Conservation (phyloP, 2,888 invertebrate genomes). For the Dasypogon diadema region DNA sequence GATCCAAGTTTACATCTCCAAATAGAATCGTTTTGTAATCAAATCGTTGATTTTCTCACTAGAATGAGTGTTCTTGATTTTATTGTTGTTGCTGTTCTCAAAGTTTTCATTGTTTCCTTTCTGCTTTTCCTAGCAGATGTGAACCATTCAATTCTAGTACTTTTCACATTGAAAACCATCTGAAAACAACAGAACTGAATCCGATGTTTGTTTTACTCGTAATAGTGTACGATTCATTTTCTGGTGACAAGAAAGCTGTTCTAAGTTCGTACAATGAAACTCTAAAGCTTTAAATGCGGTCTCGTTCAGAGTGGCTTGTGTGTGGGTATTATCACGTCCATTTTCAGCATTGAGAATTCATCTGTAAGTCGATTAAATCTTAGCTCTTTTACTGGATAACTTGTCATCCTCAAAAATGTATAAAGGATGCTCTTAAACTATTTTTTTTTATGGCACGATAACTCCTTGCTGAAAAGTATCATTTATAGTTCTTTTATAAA, state of each 20-base stretch:
- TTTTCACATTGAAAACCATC: background rate
- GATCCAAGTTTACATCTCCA: slow-evolving; percentile 18
- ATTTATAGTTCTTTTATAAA: background rate
- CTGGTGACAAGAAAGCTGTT: background rate
- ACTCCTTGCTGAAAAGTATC: background rate
- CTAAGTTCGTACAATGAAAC: background rate
- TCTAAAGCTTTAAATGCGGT: background rate
- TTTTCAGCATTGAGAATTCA: slow-evolving; percentile 2
- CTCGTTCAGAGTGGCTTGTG: background rate
- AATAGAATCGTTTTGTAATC: slow-evolving; percentile 39
- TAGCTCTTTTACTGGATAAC: background rate
- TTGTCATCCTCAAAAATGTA: background rate
- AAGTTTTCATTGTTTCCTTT: background rate
- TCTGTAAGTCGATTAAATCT: slow-evolving; percentile 33
- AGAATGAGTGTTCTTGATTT: slow-evolving; percentile 5
- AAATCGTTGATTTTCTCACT: slow-evolving; percentile 18
- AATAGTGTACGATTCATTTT: slow-evolving; percentile 6
- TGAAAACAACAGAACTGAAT: background rate
- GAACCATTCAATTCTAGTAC: background rate
- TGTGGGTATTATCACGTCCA: slow-evolving; percentile 6
- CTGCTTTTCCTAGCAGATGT: slow-evolving; percentile 2
- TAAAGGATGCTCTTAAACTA: background rate
- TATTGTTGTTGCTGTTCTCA: slow-evolving; percentile 22
- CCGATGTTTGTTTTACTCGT: slow-evolving; percentile 22
- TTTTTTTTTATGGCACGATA: background rate